Conservation (phyloP, 2,888 invertebrate genomes). For the Leucoma salicis region DNA sequence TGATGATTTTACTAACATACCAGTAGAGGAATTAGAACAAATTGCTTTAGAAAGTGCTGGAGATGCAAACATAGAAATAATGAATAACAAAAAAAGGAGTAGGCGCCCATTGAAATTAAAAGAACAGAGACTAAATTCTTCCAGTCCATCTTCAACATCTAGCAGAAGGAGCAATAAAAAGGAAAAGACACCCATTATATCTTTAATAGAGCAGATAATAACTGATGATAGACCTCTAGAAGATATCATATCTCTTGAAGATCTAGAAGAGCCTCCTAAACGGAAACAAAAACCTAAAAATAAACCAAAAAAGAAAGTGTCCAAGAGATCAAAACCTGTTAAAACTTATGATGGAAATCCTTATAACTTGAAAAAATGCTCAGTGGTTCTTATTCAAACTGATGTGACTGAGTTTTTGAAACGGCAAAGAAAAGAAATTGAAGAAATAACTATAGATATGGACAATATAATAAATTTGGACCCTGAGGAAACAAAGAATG, state of each 20-base stretch:
- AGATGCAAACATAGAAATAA: constrained; percentile 29
- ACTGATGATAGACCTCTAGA: constrained; percentile 68
- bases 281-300: constrained; percentile 39
- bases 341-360: constrained; percentile 12
- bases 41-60: constrained; percentile 60
- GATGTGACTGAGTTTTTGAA: constrained; percentile 48
- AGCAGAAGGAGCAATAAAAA: constrained; percentile 42
- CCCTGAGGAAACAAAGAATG: neutral
- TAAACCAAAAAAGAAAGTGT: constrained; percentile 24
- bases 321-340: constrained; percentile 31
- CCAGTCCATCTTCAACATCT: constrained; percentile 43
- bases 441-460: constrained; percentile 4
- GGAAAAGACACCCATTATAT: constrained; percentile 62
- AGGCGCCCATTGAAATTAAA: constrained; percentile 40
- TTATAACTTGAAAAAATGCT: constrained; percentile 54
- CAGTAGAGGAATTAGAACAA: constrained; percentile 67
- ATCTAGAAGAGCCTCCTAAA: constrained; percentile 50
- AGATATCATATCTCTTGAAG: constrained; percentile 68
- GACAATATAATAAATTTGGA: neutral
- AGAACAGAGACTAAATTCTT: constrained; percentile 41
- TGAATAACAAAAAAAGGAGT: constrained; percentile 34
- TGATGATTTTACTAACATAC: constrained; percentile 64
- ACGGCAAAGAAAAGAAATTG: constrained; percentile 2
- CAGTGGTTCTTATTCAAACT: constrained; percentile 49
- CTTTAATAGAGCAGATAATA: constrained; percentile 70